Evolutionary conservation across 2,888 invertebrate genomes (phyloP), one percentile per base, ranked within the genome.

Genomic region (Masnerella sp.): DNA sequence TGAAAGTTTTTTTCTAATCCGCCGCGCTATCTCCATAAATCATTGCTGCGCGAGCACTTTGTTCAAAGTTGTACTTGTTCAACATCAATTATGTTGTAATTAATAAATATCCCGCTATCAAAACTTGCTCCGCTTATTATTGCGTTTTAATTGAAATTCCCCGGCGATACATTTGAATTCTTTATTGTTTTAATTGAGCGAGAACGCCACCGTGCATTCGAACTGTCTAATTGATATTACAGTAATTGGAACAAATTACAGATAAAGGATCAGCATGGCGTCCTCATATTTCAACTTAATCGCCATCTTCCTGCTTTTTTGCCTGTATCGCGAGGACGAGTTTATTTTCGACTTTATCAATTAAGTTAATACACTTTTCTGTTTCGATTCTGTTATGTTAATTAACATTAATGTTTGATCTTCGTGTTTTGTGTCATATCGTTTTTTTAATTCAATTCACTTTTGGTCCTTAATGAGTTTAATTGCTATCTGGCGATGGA

Each of bases 231-330:
- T 49, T 56, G 56, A 56, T 56, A 56, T 67, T 52, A 49, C 25
- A 49, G 54, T 54, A 64, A 64, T 54, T 64, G 64, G 64, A 54
- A 64, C 64, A 64, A 64, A 64, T 64, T 64, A 25, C 30, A 54
- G 64, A 64, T 64, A 64, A 64, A 64, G 54, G 38, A 64, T 45
- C 64, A 36, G 28, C 36, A 34, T 38, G 38, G 15, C 20, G 34
- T 62, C 42, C 22, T 17, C 20, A 18, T 64, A 43, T 43, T 52
- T 36, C 34, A 43, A 34, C 18, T 32, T 52, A 52, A 64, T 52
- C 36, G 9, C 7, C 28, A 17, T 34, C 40, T 62, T 62, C 42
- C 49, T 40, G 51, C 12, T 25, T 25, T 38, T 42, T 30, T 51
- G n/a, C n/a, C 42, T 42, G n/a, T n/a, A n/a, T n/a, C n/a, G n/a